Evolutionary conservation across 2,113 vertebrate genomes (phyloP).

Genomic region (Siniperca chuatsi): DNA sequence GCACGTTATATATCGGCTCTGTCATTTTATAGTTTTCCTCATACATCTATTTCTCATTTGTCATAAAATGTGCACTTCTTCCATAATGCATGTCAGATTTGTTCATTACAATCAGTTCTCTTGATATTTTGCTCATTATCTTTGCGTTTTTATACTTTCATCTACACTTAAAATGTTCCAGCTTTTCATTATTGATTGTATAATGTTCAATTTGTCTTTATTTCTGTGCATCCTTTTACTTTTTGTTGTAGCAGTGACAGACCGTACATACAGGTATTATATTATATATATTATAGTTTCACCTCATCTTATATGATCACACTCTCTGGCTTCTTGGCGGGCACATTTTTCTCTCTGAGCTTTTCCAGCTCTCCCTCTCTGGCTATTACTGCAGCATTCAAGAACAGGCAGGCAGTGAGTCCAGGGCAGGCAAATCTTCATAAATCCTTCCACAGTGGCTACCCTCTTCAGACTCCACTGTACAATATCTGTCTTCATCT

Average conservation of each 20-base stretch:
- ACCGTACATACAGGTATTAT: constrained; percentile 2
- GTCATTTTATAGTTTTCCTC: not conserved
- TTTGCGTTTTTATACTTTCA: not conserved
- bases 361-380: constrained; percentile 51
- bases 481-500: constrained; percentile 78
- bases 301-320: constrained; percentile 50
- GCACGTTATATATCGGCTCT: not conserved
- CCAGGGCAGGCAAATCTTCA: constrained; percentile 70
- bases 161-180: not conserved
- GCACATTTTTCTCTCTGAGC: constrained; percentile 51
- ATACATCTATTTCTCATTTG: not conserved
- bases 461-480: constrained; percentile 63
- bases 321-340: constrained; percentile 33
- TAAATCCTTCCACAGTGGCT: constrained; percentile 74
- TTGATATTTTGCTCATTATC: not conserved
- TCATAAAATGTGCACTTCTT: not conserved
- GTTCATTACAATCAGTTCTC: not conserved
- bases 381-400: constrained; percentile 47
- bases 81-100: not conserved
- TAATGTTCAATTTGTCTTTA: not conserved
- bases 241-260: constrained; percentile 1
- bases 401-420: constrained; percentile 58
- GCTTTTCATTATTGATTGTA: not conserved
- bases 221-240: not conserved
- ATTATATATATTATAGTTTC: constrained; percentile 7